Base-by-base conservation (phyloP, 1,140 invertebrate species). In the Heliothis subflexa region DNA sequence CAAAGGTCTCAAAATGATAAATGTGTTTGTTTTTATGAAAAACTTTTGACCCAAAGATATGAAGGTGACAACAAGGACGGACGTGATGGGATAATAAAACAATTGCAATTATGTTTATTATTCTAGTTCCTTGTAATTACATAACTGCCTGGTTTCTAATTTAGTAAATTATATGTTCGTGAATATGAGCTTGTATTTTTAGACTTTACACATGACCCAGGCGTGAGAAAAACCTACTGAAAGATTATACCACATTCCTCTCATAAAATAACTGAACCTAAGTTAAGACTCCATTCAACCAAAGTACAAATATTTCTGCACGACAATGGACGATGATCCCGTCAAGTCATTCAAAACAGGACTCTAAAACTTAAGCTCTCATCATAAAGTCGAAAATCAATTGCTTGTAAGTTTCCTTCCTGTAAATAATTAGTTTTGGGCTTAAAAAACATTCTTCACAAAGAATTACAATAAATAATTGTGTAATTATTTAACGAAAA, bases 401-500 rank as follows among this genome's bases (percentile, higher is more conserved):
- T 70, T 70, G 47, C 12, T 25, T 10, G 25, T 3, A 13, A 70
- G 2, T 12, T 50, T 49, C 28, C 33, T 9, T 12, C 16, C 47
- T 50, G 50, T 16, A 25, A 28, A 18, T 28, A 68, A 33, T 62
- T 45, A 16, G 14, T 28, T 61, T 61, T 33, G 57, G 57, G 14
- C 57, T 33, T 25, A 21, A 21, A 14, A 62, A 59, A 28, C 33
- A 40, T 33, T 61, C 13, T 33, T 33, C 14, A 11, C 1, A 45
- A 28, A 62, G 9, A 13, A 49, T 50, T n/a, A 70, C 66, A 52
- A 70, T 28, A 25, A 70, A 52, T 70, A 70, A 70, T 28, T 70
- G 50, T 13, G 47, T 70, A 68, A 68, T 68, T 68, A 21, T 14
- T 18, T 68, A 70, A 70, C 52, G 66, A 50, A 47, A 52, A 70